Base-by-base conservation (phyloP, 2,888 invertebrate genomes). In the Onthophagus sagittarius region DNA sequence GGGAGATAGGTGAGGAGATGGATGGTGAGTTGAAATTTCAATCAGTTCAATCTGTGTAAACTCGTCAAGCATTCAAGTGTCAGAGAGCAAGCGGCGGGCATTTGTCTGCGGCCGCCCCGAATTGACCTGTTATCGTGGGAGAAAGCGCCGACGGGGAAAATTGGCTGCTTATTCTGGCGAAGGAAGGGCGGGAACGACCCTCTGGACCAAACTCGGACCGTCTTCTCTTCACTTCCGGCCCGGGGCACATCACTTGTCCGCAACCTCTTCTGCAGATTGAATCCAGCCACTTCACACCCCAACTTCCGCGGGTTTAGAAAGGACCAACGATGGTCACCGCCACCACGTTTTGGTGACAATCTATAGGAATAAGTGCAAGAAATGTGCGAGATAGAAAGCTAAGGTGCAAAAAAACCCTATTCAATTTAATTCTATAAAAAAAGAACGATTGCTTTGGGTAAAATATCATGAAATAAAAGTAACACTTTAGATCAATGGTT, bases 91-190 rank as follows among this genome's bases (percentile, higher is more conserved):
- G 72, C 69, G 76, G 75, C 74, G 72, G 74, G 76, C 76, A 74
- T 77, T 77, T 77, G 78, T 79, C 77, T 75, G 77, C 76, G 75
- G 75, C 77, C 75, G 77, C 69, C 70, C 77, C 77, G 79, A 80
- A 80, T 80, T 79, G 81, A 80, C 80, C 80, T 79, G 80, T 80
- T 80, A 79, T 80, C 80, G 79, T 77, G 76, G 78, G 78, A 75
- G 75, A 75, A 77, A 75, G 76, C 79, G 79, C 75, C 79, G 79
- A 79, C 79, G 80, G 76, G 80, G 82, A 82, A 82, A 82, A 82
- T 82, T 81, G 81, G 77, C 79, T 80, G 80, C 79, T 80, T 81
- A 79, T 80, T 80, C 79, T 78, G 75, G 72, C 73, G 63, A 62
- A 69, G 76, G 77, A 77, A 77, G 76, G 77, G 76, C 73, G 74